Evolutionary conservation across 2,797 vertebrate species (phyloP).

Genomic region (Rhinophrynus dorsalis): DNA sequence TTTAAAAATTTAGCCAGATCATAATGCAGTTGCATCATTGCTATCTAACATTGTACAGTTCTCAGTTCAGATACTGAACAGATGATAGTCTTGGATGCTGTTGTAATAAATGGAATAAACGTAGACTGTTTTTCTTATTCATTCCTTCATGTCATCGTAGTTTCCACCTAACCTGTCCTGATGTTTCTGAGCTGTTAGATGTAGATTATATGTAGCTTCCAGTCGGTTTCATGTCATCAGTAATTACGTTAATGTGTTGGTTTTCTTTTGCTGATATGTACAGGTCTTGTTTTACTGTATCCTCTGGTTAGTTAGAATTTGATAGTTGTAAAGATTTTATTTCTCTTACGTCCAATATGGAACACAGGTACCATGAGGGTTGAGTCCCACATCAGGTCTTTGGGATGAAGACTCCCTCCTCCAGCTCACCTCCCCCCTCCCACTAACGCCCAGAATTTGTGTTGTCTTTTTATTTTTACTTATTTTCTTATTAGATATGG

Average conservation of each 20-base stretch:
- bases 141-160: conserved; percentile 28
- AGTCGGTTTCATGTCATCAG: conserved; percentile 43
- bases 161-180: conserved; percentile 37
- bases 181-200: conserved; percentile 38
- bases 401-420: too few species aligned
- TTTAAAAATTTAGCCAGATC: neutral
- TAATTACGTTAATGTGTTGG: conserved; percentile 14
- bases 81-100: conserved; percentile 35
- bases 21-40: neutral
- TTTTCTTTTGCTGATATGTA: neutral
- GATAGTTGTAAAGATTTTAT: too few species aligned
- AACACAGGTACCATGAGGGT: too few species aligned
- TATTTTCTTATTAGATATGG: too few species aligned
- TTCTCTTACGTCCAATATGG: too few species aligned
- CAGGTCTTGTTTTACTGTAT: neutral
- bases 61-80: conserved; percentile 26
- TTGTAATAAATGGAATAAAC: conserved; percentile 20
- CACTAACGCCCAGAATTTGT: too few species aligned
- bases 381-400: too few species aligned
- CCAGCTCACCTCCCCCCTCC: too few species aligned
- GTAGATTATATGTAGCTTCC: conserved; percentile 31
- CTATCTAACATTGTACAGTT: conserved; percentile 11
- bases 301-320: too few species aligned
- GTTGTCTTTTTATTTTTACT: too few species aligned
- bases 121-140: conserved; percentile 39